Evolutionary conservation across 2,888 invertebrate genomes (phyloP).

Genomic region (Clunio marinus): DNA sequence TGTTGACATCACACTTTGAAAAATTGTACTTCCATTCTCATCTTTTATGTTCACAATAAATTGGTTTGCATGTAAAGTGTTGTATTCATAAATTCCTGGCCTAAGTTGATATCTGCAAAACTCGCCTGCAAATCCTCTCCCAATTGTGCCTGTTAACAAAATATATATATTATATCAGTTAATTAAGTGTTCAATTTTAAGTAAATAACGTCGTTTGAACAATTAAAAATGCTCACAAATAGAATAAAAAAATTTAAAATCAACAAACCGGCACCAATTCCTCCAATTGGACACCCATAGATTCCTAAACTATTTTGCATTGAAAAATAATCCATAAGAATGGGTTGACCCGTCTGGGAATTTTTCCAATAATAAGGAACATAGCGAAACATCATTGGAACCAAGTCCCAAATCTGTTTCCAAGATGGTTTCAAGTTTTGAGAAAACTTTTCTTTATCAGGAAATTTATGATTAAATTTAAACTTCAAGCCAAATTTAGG

Average conservation of each 20-base stretch:
- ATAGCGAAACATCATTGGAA: constrained; percentile 55
- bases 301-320: constrained; percentile 71
- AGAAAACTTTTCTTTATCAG: constrained; percentile 65
- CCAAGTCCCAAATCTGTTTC: constrained; percentile 40
- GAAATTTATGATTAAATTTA: constrained; percentile 69
- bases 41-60: constrained; percentile 84
- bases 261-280: constrained; percentile 60
- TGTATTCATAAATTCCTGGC: constrained; percentile 85
- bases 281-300: constrained; percentile 84
- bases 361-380: constrained; percentile 64
- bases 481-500: constrained; percentile 69
- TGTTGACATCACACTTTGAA: constrained; percentile 74
- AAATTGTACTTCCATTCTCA: constrained; percentile 62
- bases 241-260: neutral
- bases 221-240: too few relatives aligned
- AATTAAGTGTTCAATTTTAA: too few relatives aligned
- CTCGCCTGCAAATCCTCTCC: constrained; percentile 86
- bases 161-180: too few relatives aligned
- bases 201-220: too few relatives aligned
- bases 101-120: constrained; percentile 87
- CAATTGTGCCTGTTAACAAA: constrained; percentile 57
- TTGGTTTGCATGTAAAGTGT: constrained; percentile 77
- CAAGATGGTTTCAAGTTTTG: constrained; percentile 41
- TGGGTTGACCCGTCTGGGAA: constrained; percentile 60
- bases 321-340: constrained; percentile 76